These are phyloP conservation scores for Rhinopomastus cyanomelas DNA, from an alignment of 2,113 vertebrate species.

Conservation along the genomic window DNA sequence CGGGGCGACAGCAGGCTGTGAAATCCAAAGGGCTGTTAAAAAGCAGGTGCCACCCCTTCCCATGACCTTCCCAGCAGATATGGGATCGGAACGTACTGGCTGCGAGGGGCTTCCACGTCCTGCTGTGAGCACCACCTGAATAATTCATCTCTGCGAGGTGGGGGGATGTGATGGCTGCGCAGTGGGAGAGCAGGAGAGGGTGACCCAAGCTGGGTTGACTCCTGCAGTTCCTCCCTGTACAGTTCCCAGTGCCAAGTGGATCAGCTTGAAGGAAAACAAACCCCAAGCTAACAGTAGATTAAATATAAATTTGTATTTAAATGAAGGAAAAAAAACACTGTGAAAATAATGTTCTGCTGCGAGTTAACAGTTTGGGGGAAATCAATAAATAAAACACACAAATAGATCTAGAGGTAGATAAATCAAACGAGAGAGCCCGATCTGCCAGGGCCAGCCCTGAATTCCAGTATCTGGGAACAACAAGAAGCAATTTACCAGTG, in stretches of 20 bases:
- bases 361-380: not conserved
- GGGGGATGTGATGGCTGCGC: not conserved
- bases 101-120: not conserved
- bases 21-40: not conserved
- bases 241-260: not conserved
- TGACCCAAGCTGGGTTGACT: accelerated
- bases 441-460: not conserved
- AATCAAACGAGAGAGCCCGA: not conserved
- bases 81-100: not conserved
- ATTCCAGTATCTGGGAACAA: not conserved
- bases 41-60: not conserved
- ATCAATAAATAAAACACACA: not conserved
- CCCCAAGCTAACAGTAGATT: not conserved
- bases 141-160: not conserved
- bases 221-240: not conserved
- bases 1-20: not conserved
- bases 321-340: accelerated
- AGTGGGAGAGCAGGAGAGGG: not conserved
- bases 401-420: too few relatives aligned
- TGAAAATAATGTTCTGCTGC: not conserved
- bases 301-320: not conserved
- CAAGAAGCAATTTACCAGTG: not conserved
- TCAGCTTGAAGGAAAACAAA: not conserved
- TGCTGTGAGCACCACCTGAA: accelerated
- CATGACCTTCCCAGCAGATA: not conserved